Conservation (phyloP, 2,888 invertebrate genomes). For the Eledone cirrhosa region DNA sequence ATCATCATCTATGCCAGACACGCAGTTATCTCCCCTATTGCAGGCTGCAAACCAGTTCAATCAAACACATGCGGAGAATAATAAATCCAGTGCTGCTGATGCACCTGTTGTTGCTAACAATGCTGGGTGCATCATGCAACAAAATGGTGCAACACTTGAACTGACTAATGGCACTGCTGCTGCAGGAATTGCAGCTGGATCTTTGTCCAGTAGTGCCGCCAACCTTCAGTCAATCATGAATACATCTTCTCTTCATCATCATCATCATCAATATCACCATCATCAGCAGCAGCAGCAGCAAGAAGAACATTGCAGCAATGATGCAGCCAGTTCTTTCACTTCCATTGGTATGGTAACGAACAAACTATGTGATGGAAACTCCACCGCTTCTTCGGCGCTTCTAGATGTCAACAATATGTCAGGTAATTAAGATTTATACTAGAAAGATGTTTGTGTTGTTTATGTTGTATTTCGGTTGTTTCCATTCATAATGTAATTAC, state of each 20-base stretch:
- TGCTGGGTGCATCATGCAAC: not conserved
- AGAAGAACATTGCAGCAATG: not conserved
- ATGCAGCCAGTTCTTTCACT: not conserved
- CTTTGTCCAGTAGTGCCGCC: not conserved
- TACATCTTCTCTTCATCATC: too few species aligned
- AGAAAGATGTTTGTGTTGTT: too few species aligned
- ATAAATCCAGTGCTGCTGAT: not conserved
- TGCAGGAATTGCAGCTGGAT: not conserved
- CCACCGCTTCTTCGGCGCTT: slow-evolving; percentile 2
- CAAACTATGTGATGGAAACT: not conserved
- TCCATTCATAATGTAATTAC: too few species aligned
- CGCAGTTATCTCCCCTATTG: not conserved
- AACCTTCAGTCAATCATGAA: too few species aligned
- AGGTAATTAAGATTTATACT: not conserved
- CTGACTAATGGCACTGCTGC: not conserved
- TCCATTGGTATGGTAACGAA: slow-evolving; percentile 1
- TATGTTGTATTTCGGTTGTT: too few species aligned
- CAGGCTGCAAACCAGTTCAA: slow-evolving; percentile 8
- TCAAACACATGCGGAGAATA: not conserved
- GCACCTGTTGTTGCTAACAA: too few species aligned
- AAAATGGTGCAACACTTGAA: not conserved
- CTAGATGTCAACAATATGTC: slow-evolving; percentile 8
- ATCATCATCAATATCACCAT: not conserved
- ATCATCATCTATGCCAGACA: not conserved
- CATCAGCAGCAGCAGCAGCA: not conserved